phyloP scores from a whole-genome alignment of 1,140 invertebrate species.

The Schmidtea mediterranea region DNA sequence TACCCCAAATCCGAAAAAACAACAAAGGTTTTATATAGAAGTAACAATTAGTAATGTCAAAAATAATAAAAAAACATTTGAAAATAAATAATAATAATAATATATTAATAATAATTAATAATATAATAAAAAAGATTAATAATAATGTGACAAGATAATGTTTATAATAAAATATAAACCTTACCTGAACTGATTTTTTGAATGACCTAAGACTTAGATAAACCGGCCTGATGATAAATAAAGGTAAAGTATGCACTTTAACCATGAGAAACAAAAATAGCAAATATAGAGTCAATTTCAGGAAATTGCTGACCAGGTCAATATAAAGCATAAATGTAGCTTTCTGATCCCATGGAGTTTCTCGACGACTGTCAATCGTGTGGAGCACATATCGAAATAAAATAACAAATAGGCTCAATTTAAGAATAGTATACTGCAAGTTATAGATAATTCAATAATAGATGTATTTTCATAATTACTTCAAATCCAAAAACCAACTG shows the following conservation, averaged over 20 bases:
- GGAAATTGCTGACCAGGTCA: conserved; percentile 61
- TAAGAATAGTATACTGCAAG: not conserved
- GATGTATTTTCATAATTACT: conserved; percentile 16
- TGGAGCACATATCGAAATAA: conserved; percentile 58
- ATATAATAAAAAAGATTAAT: too few relatives aligned
- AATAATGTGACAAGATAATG: too few relatives aligned
- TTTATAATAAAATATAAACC: too few relatives aligned
- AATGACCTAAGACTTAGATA: conserved; percentile 66
- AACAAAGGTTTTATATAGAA: too few relatives aligned
- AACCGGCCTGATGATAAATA: conserved; percentile 94
- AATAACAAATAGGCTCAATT: not conserved
- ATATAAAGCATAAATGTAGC: conserved; percentile 84
- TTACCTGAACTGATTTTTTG: not conserved
- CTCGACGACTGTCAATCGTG: conserved; percentile 65
- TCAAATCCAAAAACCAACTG: conserved; percentile 98
- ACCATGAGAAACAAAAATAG: conserved; percentile 87
- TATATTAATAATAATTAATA: too few relatives aligned
- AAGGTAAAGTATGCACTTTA: conserved; percentile 73
- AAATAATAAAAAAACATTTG: too few relatives aligned
- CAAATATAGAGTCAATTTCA: conserved; percentile 65
- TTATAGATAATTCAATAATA: not conserved
- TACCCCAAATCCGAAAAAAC: too few relatives aligned
- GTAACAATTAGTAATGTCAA: too few relatives aligned
- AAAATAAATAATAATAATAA: too few relatives aligned
- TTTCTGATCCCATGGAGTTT: conserved; percentile 96